Evolutionary conservation across 2,113 vertebrate genomes (phyloP).

Genomic region (Benitochromis conjunctus): DNA sequence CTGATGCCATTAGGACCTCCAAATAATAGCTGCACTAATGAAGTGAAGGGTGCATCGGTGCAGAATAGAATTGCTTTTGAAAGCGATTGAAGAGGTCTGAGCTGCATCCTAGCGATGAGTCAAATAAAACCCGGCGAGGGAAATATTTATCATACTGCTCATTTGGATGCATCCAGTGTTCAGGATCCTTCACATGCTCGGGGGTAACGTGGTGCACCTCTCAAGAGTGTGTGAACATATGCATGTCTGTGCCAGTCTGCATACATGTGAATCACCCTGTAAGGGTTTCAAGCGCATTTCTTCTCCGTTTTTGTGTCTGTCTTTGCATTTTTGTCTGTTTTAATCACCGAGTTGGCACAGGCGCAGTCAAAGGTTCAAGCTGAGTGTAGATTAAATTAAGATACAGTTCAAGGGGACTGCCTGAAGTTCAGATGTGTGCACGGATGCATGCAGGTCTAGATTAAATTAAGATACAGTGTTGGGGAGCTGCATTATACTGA

Average conservation of each 20-base stretch:
- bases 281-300: not conserved
- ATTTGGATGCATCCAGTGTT: conserved; percentile 25
- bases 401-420: conserved; percentile 35
- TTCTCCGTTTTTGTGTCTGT: not conserved
- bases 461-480: conserved; percentile 62
- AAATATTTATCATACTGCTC: conserved; percentile 21
- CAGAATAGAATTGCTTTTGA: conserved; percentile 49
- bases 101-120: conserved; percentile 18
- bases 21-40: conserved; percentile 53
- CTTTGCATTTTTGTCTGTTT: not conserved
- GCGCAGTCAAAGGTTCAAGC: conserved; percentile 37
- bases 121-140: conserved; percentile 2
- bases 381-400: conserved; percentile 62
- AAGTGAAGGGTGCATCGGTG: conserved; percentile 46
- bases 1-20: conserved; percentile 29
- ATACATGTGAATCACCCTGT: not conserved
- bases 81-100: conserved; percentile 28
- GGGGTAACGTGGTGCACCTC: not conserved
- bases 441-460: conserved; percentile 57
- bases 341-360: not conserved
- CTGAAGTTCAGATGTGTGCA: conserved; percentile 41
- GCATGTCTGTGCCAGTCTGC: not conserved
- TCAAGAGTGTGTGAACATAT: not conserved
- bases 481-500: conserved; percentile 33
- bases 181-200: not conserved